These are phyloP conservation scores for Aurelia sp. DNA, from an alignment of 30 jellyfish, hydroid and myxozoan species.

Conservation along the genomic window DNA sequence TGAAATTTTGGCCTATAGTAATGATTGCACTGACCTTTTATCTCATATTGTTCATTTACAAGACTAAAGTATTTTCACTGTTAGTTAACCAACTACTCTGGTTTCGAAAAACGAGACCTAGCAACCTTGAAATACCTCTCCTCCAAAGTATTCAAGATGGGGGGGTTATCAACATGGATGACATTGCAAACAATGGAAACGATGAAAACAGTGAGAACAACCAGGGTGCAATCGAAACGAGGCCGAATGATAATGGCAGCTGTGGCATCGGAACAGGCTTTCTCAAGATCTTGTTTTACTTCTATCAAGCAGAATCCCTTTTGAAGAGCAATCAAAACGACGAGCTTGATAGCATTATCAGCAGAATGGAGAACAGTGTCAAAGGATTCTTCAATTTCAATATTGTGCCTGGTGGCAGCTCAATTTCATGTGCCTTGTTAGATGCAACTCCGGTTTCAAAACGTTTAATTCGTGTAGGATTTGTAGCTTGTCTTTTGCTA, in stretches of 20 bases:
- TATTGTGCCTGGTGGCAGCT: neutral
- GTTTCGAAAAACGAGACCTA: too few species aligned
- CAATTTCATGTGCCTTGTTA: neutral
- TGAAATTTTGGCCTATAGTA: constrained; percentile 31
- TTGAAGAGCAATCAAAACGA: neutral
- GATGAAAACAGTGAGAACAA: too few species aligned
- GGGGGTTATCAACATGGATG: too few species aligned
- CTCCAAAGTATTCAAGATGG: too few species aligned
- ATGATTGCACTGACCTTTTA: neutral
- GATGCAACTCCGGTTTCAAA: constrained; percentile 30
- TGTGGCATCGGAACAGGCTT: constrained; percentile 2
- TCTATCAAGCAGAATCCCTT: constrained; percentile 17
- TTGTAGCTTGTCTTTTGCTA: neutral
- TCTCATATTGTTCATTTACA: constrained; percentile 26
- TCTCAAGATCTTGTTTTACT: constrained; percentile 20
- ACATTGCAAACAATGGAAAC: too few species aligned
- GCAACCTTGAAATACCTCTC: too few species aligned
- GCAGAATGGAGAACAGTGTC: neutral
- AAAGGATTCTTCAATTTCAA: constrained; percentile 8
- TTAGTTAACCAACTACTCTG: too few species aligned
- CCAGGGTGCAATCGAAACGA: neutral
- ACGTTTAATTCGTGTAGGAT: constrained; percentile 8
- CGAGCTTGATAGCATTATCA: neutral
- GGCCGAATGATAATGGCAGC: neutral
- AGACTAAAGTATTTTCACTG: neutral